These are phyloP conservation scores for Chaetops frenatus DNA, from an alignment of 2,113 vertebrate species.

Conservation along the genomic window DNA sequence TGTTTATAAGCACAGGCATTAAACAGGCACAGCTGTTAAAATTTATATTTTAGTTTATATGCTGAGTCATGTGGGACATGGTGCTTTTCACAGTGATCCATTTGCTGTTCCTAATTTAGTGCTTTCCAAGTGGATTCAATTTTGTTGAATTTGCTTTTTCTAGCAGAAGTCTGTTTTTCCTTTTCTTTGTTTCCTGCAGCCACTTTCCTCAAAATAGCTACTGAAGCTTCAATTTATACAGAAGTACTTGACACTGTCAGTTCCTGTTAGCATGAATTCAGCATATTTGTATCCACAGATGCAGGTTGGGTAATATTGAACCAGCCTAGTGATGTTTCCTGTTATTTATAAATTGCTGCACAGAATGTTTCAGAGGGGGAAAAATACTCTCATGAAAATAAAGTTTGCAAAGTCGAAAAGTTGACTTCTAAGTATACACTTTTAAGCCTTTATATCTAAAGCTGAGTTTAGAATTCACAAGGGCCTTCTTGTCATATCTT, in stretches of 20 bases:
- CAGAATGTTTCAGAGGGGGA: not conserved
- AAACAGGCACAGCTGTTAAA: not conserved
- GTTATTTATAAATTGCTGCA: not conserved
- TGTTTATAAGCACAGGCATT: not conserved
- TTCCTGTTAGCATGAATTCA: not conserved
- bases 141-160: not conserved
- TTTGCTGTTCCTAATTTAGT: not conserved
- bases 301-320: not conserved
- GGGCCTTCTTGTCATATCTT: not conserved
- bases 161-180: not conserved
- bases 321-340: not conserved
- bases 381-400: not conserved
- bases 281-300: not conserved
- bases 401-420: not conserved
- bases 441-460: not conserved
- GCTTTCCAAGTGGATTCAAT: not conserved
- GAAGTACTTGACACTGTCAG: not conserved
- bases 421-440: not conserved
- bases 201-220: not conserved
- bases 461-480: not conserved
- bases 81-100: not conserved
- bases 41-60: not conserved
- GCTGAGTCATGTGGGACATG: not conserved
- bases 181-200: not conserved
- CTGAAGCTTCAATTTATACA: not conserved